These are phyloP conservation scores for Onychostoma macrolepis DNA, from an alignment of 2,113 vertebrate species.

Conservation along the genomic window DNA sequence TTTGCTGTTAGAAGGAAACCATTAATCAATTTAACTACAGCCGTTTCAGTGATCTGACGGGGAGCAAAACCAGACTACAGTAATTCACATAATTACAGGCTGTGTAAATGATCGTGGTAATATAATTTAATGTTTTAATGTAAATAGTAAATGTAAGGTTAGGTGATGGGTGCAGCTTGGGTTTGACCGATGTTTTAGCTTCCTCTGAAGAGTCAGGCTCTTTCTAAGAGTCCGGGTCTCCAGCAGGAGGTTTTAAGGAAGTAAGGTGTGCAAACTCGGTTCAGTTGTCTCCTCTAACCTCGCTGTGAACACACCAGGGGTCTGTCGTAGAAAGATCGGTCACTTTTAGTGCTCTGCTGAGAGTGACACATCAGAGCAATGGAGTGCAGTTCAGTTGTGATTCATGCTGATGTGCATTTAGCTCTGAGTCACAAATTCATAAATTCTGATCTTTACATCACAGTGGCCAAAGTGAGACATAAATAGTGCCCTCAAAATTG, in stretches of 20 bases:
- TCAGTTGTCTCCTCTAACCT: slow-evolving; percentile 22
- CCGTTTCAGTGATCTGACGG: not conserved
- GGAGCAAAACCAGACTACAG: slow-evolving; percentile 18
- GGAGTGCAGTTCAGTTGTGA: not conserved
- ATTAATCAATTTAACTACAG: slow-evolving; percentile 43
- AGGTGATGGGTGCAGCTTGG: not conserved
- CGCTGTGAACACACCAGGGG: slow-evolving; percentile 36
- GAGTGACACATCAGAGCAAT: slow-evolving; percentile 31
- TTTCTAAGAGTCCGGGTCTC: not conserved
- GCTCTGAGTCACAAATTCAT: slow-evolving; percentile 23
- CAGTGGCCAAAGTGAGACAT: not conserved
- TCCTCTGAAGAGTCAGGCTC: not conserved
- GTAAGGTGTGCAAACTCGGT: not conserved
- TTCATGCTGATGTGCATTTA: slow-evolving; percentile 24
- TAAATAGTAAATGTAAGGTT: slow-evolving; percentile 30
- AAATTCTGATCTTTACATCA: slow-evolving; percentile 7
- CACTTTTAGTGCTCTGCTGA: slow-evolving; percentile 37
- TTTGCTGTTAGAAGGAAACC: slow-evolving; percentile 21
- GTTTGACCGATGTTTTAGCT: slow-evolving; percentile 14
- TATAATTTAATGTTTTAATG: slow-evolving; percentile 16
- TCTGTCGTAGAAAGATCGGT: slow-evolving; percentile 10
- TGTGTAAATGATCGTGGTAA: slow-evolving; percentile 25
- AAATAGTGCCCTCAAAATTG: slow-evolving; percentile 5
- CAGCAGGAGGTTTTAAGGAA: not conserved
- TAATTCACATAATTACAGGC: slow-evolving; percentile 25